These are phyloP conservation scores for Platygyra sinensis DNA, from an alignment of 64 coral and sea anemone species.

Conservation along the genomic window DNA sequence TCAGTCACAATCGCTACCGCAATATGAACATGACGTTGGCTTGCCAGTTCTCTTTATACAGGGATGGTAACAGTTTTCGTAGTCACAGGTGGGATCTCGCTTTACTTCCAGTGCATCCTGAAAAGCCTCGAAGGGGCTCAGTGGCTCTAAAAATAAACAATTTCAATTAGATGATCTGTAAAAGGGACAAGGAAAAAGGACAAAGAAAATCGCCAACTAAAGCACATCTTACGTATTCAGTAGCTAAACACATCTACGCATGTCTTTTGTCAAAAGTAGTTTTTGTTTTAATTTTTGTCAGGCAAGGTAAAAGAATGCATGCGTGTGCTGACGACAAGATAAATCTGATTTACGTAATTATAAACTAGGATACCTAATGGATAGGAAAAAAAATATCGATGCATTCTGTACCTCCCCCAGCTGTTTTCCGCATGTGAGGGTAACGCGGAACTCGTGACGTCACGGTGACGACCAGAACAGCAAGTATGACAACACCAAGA, in stretches of 20 bases:
- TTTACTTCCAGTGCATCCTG: background rate
- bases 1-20: background rate
- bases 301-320: too few species aligned
- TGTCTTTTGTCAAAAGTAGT: too few species aligned
- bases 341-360: too few species aligned
- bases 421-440: background rate
- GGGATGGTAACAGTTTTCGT: background rate
- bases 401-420: background rate
- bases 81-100: background rate
- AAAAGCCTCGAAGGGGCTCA: background rate
- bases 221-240: too few species aligned
- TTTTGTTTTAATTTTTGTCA: too few species aligned
- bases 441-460: background rate
- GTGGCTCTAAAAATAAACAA: background rate
- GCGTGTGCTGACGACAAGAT: too few species aligned
- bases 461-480: background rate
- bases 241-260: too few species aligned
- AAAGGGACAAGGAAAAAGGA: too few species aligned
- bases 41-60: background rate
- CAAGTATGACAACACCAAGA: slow-evolving; percentile 22
- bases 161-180: background rate
- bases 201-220: too few species aligned
- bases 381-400: background rate
- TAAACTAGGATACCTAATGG: too few species aligned
- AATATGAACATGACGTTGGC: background rate